Evolutionary conservation across 2,888 invertebrate species (phyloP).

Genomic region (Deilephila porcellus): DNA sequence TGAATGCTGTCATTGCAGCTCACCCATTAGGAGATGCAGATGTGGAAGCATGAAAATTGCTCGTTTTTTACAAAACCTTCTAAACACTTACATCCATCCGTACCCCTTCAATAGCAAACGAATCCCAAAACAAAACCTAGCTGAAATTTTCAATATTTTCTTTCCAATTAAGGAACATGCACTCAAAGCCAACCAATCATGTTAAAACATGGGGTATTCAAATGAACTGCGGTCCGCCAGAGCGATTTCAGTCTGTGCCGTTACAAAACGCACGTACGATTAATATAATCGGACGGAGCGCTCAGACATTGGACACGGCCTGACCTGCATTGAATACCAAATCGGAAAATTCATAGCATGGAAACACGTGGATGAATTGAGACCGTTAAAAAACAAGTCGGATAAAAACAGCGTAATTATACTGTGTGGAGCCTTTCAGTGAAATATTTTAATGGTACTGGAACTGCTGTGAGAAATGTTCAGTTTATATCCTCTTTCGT

Average conservation of each 20-base stretch:
- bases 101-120: not conserved
- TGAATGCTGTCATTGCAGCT: too few species aligned
- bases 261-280: slow-evolving; percentile 72
- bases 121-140: not conserved
- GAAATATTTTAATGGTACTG: not conserved
- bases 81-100: not conserved
- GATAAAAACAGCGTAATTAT: slow-evolving; percentile 11
- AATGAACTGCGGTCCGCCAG: slow-evolving; percentile 47
- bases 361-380: slow-evolving; percentile 32
- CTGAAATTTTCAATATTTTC: slow-evolving; percentile 21
- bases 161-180: slow-evolving; percentile 36
- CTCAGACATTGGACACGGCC: slow-evolving; percentile 65
- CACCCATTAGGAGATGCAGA: not conserved
- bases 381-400: slow-evolving; percentile 20
- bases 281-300: slow-evolving; percentile 68
- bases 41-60: not conserved
- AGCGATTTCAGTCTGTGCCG: slow-evolving; percentile 44
- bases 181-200: slow-evolving; percentile 50
- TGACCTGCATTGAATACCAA: slow-evolving; percentile 71
- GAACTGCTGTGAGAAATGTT: not conserved
- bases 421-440: not conserved
- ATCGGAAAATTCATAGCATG: slow-evolving; percentile 49
- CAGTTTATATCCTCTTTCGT: not conserved
- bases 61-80: not conserved
- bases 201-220: slow-evolving; percentile 44